These are phyloP conservation scores for Tragelaphus buxtoni DNA, from an alignment of 2,113 vertebrate genomes.

Conservation along the genomic window DNA sequence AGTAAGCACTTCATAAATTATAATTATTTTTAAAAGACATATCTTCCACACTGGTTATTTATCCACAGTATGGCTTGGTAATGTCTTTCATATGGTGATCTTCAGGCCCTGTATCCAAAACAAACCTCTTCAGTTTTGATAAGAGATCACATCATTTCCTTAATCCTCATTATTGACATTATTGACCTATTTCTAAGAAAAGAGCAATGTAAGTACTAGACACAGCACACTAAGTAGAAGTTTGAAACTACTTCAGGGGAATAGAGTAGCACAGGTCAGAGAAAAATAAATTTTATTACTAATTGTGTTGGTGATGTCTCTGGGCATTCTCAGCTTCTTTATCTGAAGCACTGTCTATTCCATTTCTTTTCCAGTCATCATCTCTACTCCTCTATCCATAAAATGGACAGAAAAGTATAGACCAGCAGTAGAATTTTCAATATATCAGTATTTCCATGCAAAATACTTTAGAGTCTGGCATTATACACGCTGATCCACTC, in stretches of 20 bases:
- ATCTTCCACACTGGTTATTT: neutral
- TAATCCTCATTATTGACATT: neutral
- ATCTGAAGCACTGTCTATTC: neutral
- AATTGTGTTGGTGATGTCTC: neutral
- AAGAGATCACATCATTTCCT: neutral
- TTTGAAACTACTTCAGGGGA: neutral
- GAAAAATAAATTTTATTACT: neutral
- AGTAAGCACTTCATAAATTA: neutral
- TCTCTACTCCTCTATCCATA: neutral
- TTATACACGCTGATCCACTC: neutral
- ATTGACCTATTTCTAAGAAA: neutral
- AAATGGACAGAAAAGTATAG: neutral
- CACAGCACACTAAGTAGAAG: neutral
- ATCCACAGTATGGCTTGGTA: neutral
- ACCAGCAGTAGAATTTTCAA: neutral
- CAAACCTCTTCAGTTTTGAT: neutral
- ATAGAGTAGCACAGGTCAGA: neutral
- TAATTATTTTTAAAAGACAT: neutral
- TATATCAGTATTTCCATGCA: neutral
- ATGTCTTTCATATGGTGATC: neutral
- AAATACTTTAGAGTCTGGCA: neutral
- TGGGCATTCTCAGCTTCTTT: neutral
- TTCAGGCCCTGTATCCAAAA: neutral
- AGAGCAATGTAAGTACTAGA: neutral
- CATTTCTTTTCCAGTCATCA: neutral